Conservation (phyloP, 2,888 invertebrate species). For the Xanthostigma xanthostigma region DNA sequence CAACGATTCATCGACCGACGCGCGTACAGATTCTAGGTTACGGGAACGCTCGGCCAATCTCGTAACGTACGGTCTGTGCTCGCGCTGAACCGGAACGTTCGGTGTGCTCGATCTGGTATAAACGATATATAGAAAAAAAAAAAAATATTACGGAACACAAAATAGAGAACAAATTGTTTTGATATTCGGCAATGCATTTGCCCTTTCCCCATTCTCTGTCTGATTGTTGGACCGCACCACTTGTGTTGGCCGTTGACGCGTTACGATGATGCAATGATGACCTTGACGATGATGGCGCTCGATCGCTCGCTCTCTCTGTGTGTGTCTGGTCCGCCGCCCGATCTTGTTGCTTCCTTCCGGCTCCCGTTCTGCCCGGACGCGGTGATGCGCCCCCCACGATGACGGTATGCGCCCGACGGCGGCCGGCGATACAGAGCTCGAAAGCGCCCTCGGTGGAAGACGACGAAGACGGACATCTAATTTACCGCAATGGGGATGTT, state of each 20-base stretch:
- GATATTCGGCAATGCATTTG: constrained; percentile 47
- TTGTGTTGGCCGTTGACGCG: constrained; percentile 29
- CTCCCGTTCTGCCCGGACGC: constrained; percentile 19
- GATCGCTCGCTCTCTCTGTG: constrained; percentile 9
- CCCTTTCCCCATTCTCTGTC: constrained; percentile 45
- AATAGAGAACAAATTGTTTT: constrained; percentile 27
- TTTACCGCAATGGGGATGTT: constrained; percentile 97
- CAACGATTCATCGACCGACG: too few species aligned
- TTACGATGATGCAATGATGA: constrained; percentile 38
- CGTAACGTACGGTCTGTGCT: too few species aligned
- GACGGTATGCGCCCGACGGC: too few species aligned
- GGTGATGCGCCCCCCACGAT: constrained; percentile 15
- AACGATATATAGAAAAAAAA: constrained; percentile 1
- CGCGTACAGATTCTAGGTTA: too few species aligned
- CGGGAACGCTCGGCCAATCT: too few species aligned
- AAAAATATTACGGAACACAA: constrained; percentile 12
- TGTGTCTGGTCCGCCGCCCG: constrained; percentile 12
- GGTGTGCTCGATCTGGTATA: background rate
- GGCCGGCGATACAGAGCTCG: constrained; percentile 51
- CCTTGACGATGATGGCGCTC: constrained; percentile 21
- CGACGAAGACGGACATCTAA: constrained; percentile 99
- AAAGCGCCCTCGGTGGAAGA: constrained; percentile 91
- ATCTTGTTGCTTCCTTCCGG: constrained; percentile 13
- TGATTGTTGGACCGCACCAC: constrained; percentile 44
- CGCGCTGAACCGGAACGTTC: too few species aligned